phyloP scores from a whole-genome alignment of 2,888 invertebrate genomes.

The Glomeris marginata region DNA sequence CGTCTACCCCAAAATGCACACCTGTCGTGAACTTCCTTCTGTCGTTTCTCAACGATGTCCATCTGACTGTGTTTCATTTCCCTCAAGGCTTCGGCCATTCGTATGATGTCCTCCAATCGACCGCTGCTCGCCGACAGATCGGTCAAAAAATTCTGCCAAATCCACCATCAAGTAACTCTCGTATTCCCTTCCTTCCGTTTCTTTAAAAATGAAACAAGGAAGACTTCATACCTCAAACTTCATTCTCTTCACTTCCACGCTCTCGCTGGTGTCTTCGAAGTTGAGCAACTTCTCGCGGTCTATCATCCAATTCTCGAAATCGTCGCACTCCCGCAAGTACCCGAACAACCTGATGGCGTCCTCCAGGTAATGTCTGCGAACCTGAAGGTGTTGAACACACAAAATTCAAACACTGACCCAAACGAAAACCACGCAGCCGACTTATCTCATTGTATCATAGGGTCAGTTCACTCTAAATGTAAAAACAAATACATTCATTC shows the following conservation, averaged over 20 bases:
- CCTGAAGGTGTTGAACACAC: slow-evolving; percentile 27
- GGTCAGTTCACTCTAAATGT: neutral
- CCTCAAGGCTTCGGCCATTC: slow-evolving; percentile 69
- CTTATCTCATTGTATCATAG: neutral
- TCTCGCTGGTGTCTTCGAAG: slow-evolving; percentile 67
- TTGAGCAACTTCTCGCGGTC: slow-evolving; percentile 70
- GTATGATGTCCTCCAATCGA: slow-evolving; percentile 75
- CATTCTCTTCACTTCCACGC: slow-evolving; percentile 79
- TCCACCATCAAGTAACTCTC: too few species aligned
- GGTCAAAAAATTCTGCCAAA: slow-evolving; percentile 67
- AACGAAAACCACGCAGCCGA: neutral
- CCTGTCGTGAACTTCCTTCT: slow-evolving; percentile 69
- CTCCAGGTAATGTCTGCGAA: slow-evolving; percentile 67
- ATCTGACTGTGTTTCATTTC: slow-evolving; percentile 71
- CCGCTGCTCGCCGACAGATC: slow-evolving; percentile 88
- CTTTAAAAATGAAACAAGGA: slow-evolving; percentile 8
- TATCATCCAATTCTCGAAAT: slow-evolving; percentile 93
- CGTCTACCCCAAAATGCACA: too few species aligned
- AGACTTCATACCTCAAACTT: slow-evolving; percentile 61
- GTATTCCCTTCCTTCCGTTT: too few species aligned
- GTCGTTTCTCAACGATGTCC: slow-evolving; percentile 57
- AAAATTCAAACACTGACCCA: neutral
- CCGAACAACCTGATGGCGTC: slow-evolving; percentile 84
- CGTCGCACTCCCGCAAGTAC: slow-evolving; percentile 93
- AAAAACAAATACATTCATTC: too few species aligned